phyloP scores from a whole-genome alignment of 1,140 invertebrate genomes.

The Drusus annulatus region DNA sequence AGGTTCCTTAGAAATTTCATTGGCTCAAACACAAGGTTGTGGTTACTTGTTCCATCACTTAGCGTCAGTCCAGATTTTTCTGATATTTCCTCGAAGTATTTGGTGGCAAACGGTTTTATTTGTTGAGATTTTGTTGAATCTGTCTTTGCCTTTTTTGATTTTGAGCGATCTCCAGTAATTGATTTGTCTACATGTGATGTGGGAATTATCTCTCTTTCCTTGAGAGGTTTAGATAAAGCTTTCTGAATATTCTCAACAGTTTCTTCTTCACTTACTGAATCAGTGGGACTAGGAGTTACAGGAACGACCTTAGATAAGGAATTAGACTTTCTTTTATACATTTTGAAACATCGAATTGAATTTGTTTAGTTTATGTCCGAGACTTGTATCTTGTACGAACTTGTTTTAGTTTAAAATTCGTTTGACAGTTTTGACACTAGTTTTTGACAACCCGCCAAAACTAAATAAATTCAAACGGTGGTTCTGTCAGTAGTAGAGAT shows the following conservation, averaged over 20 bases:
- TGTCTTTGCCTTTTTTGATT: slow-evolving; percentile 36
- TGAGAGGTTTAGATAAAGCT: slow-evolving; percentile 23
- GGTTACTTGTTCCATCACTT: slow-evolving; percentile 24
- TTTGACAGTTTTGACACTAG: too few relatives aligned
- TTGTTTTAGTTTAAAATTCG: neutral
- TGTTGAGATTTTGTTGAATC: slow-evolving; percentile 25
- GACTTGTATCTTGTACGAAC: neutral
- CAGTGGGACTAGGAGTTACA: neutral
- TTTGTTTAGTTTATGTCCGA: neutral
- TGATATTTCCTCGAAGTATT: slow-evolving; percentile 50
- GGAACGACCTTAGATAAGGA: slow-evolving; percentile 9
- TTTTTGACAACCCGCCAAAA: slow-evolving; percentile 42
- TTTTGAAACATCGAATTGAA: slow-evolving; percentile 4
- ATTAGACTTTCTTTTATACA: slow-evolving; percentile 49
- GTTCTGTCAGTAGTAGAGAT: neutral
- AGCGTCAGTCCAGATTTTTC: slow-evolving; percentile 47
- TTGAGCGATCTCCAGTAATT: neutral
- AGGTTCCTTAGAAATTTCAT: slow-evolving; percentile 64
- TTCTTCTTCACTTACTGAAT: slow-evolving; percentile 28
- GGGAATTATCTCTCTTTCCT: neutral
- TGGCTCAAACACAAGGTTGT: slow-evolving; percentile 57
- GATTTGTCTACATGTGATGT: slow-evolving; percentile 10
- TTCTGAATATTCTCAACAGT: slow-evolving; percentile 34
- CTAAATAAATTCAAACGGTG: neutral
- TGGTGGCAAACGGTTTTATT: slow-evolving; percentile 47